Evolutionary conservation across 2,797 vertebrate species (phyloP).

Genomic region (Ptychadena robeensis): DNA sequence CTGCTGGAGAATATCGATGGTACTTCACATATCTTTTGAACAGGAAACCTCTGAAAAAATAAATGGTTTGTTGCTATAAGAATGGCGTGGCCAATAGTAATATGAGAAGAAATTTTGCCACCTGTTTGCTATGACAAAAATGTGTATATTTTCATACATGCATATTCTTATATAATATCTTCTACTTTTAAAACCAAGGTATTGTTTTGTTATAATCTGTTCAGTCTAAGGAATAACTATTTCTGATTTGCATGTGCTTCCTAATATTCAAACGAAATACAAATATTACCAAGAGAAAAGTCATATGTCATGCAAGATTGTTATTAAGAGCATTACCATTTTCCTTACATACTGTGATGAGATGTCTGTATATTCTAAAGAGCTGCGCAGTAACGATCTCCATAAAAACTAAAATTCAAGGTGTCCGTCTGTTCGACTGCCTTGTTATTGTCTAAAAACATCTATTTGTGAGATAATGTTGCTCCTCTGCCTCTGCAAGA

Average conservation of each 20-base stretch:
- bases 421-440: conserved; percentile 42
- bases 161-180: not conserved
- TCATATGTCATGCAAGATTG: not conserved
- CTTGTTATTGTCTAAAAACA: conserved; percentile 55
- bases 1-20: no score
- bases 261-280: not conserved
- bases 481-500: conserved; percentile 34
- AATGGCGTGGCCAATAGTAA: no score
- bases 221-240: not conserved
- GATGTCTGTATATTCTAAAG: conserved; percentile 27
- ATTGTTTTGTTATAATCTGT: not conserved
- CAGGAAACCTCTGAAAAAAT: no score
- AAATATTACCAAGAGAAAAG: not conserved
- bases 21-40: no score
- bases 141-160: no score
- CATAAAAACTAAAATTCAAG: conserved; percentile 41
- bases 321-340: conserved; percentile 30
- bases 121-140: no score
- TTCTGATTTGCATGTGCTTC: not conserved
- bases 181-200: not conserved
- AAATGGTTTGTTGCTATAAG: no score
- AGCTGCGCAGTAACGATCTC: conserved; percentile 31
- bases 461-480: conserved; percentile 54
- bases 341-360: conserved; percentile 38
- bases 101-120: no score